Evolutionary conservation across 2,888 invertebrate species (phyloP), one percentile per base, ranked within the genome.

Genomic region (Acanthopleura granulata): DNA sequence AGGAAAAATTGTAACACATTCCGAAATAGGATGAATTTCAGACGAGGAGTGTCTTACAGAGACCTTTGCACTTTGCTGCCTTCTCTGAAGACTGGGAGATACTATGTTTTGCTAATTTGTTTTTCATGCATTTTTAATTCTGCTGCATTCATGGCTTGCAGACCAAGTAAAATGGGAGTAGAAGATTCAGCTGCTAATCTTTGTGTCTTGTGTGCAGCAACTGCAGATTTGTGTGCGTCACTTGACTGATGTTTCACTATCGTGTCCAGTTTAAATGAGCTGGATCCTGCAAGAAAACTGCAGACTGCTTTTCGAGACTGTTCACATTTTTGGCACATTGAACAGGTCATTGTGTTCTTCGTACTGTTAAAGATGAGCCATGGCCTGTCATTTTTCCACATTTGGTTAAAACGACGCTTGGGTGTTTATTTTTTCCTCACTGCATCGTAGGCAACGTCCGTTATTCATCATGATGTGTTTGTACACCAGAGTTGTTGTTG

Each of bases 191-290:
- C 62, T n/a, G n/a, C n/a, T 22, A 62, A 22, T 22, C 22, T 62
- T 62, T 62, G 14, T 15, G 62, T 22, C 25, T 62, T 62, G 62
- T 62, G 16, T 12, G 62, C 62, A 15, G 25, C 62, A 22, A 62
- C n/a, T 18, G 62, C 25, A 14, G 62, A 62, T 62, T 62, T 62
- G 62, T 62, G 62, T 62, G 22, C 25, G 62, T 62, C 62, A 62
- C 62, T 62, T n/a, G 62, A n/a, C 22, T 62, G 16, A 22, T 62
- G 62, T 62, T 62, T 62, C 11, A 62, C 25, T 14, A 62, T 22
- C 14, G 62, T 62, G 25, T 62, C 62, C 22, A 62, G 22, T 62
- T 62, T 62, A 12, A 62, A 12, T 62, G 62, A 62, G 22, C 22
- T 22, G 25, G 16, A 62, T 15, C 62, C 62, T 12, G 14, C 25